Evolutionary conservation across 2,888 invertebrate species (phyloP).

Genomic region (Criorhina ranunculi): DNA sequence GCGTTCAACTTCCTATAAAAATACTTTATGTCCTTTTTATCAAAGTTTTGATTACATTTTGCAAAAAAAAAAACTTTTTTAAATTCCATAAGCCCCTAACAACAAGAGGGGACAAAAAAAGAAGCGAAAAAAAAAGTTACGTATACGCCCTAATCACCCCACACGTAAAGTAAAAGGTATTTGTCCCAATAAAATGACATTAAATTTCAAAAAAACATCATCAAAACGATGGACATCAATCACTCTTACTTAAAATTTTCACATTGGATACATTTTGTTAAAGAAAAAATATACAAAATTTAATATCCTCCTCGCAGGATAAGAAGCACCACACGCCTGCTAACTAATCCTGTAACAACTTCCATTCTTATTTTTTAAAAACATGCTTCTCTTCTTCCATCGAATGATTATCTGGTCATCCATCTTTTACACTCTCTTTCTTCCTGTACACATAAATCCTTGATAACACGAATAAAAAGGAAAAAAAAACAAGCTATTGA

Average conservation of each 20-base stretch:
- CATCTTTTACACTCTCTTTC: conserved; percentile 32
- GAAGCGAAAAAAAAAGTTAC: not conserved
- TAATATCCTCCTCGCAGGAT: conserved; percentile 27
- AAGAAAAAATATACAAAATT: conserved; percentile 27
- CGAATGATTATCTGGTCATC: conserved; percentile 50
- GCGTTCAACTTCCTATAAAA: not conserved
- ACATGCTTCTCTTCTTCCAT: not conserved
- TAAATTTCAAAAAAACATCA: conserved; percentile 3
- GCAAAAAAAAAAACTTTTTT: conserved; percentile 15
- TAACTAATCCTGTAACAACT: conserved; percentile 21
- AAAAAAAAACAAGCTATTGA: conserved; percentile 26
- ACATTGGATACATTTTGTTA: conserved; percentile 27
- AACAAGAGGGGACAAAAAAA: not conserved
- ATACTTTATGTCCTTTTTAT: not conserved
- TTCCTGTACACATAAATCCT: conserved; percentile 37
- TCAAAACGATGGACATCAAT: conserved; percentile 33
- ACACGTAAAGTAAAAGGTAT: not conserved
- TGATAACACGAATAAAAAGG: conserved; percentile 23
- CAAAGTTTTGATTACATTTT: conserved; percentile 49
- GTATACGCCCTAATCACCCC: conserved; percentile 29
- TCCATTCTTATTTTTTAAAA: conserved; percentile 14
- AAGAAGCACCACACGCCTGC: not conserved
- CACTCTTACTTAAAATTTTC: conserved; percentile 31
- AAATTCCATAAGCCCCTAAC: conserved; percentile 33
- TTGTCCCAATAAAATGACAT: conserved; percentile 9